Conservation (phyloP, 2,797 vertebrate species). For the Geotrypetes seraphini region DNA sequence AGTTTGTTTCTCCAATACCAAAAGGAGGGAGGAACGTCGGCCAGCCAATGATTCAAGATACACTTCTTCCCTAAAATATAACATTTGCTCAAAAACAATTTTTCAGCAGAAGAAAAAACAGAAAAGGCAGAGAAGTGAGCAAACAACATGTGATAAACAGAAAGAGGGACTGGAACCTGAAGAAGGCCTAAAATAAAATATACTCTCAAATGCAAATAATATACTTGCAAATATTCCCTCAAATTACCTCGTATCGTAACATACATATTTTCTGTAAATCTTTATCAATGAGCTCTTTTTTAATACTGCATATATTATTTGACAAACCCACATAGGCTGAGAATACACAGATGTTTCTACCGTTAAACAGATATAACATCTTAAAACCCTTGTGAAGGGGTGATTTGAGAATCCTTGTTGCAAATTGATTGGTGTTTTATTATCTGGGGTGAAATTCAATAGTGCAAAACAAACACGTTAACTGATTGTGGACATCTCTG, state of each 20-base stretch:
- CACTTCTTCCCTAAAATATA: too few relatives aligned
- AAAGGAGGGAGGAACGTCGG: too few relatives aligned
- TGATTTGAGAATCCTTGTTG: background rate
- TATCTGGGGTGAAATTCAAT: constrained; percentile 2
- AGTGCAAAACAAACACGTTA: constrained; percentile 3
- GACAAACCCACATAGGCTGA: background rate
- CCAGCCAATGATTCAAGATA: too few relatives aligned
- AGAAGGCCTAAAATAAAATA: too few relatives aligned
- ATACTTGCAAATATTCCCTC: background rate
- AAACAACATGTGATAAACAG: too few relatives aligned
- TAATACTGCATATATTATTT: constrained; percentile 1
- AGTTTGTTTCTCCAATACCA: too few relatives aligned
- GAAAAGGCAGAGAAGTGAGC: too few relatives aligned
- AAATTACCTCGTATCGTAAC: constrained; percentile 1
- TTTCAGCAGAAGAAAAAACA: too few relatives aligned
- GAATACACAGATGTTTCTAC: constrained; percentile 1
- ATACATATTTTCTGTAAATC: background rate
- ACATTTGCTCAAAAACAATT: too few relatives aligned
- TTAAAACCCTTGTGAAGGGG: background rate
- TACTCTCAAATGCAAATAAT: too few relatives aligned
- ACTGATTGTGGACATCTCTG: constrained; percentile 6
- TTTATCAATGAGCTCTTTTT: constrained; percentile 1
- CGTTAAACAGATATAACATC: constrained; percentile 11
- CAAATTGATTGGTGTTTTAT: constrained; percentile 3
- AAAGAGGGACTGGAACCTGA: too few relatives aligned